Evolutionary conservation across 2,797 vertebrate genomes (phyloP), one percentile per base, ranked within the genome.

Genomic region (Craterocephalus amniculus): DNA sequence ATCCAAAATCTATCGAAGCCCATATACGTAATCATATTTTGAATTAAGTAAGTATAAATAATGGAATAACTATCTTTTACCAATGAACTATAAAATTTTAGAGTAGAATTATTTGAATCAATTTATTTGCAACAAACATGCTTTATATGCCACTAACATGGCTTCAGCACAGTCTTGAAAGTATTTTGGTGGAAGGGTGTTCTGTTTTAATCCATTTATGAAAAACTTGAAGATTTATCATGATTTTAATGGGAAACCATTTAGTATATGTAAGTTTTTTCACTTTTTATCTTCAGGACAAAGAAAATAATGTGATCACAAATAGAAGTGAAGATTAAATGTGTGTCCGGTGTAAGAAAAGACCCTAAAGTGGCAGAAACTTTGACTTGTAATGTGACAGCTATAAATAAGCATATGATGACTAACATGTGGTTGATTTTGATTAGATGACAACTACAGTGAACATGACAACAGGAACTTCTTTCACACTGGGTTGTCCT

Each of bases 21-120:
- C 12, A 36, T 55, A 45, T 35, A 66, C 16, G 45, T 72, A 70
- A 76, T 76, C 5, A 34, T 63, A 71, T 45, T 76, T 74, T 66
- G 35, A 55, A 20, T 34, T 43, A 6, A 45, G 58, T 59, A 24
- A 40, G n/a, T 32, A 63, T 32, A 62, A 60, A 63, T 57, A 58
- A 64, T 32, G 12, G 6, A 61, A 63, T 3, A 36, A 58, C 8
- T 43, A 12, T 6, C 34, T 11, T 6, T 49, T 2, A 24, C 16
- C 13, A 52, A 52, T 27, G 14, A 6, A 52, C 6, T 8, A 52
- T 35, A 35, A 35, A 26, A 24, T 0, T 16, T 40, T 7, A 63
- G 13, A 2, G 13, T 35, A 18, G 1, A 27, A 18, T 35, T 4
- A 26, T 54, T 36, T 52, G 5, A 12, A 24, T 49, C n/a, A 49